Evolutionary conservation across 2,797 vertebrate species (phyloP).

Genomic region (Chromis chromis): DNA sequence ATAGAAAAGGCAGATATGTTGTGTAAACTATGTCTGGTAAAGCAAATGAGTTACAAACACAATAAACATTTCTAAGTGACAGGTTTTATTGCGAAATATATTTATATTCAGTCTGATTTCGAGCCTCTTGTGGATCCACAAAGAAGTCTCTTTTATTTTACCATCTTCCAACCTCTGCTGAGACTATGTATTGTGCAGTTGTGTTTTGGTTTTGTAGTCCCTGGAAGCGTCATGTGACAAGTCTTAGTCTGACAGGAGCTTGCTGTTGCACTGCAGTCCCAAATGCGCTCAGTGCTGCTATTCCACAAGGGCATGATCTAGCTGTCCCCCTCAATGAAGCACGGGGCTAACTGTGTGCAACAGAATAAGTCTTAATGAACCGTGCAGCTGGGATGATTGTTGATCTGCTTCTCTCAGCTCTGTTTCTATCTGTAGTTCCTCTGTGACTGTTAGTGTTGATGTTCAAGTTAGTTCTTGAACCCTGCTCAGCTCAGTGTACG

Average conservation of each 20-base stretch:
- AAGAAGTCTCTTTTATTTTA: conserved; percentile 18
- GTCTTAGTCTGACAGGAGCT: conserved; percentile 67
- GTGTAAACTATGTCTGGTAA: background rate
- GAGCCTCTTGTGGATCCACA: conserved; percentile 20
- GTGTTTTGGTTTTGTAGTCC: conserved; percentile 57
- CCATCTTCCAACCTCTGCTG: conserved; percentile 32
- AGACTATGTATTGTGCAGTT: conserved; percentile 39
- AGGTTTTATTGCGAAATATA: too few relatives aligned
- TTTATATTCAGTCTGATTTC: background rate
- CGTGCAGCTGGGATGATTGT: conserved; percentile 39
- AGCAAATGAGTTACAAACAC: conserved; percentile 4
- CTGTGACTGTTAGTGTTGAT: conserved; percentile 21
- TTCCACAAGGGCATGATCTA: conserved; percentile 57
- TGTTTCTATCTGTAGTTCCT: conserved; percentile 34
- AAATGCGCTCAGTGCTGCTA: conserved; percentile 54
- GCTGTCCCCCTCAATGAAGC: conserved; percentile 63
- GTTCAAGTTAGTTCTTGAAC: conserved; percentile 20
- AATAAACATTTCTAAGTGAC: background rate
- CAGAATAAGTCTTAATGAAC: conserved; percentile 66
- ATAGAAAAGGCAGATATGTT: background rate
- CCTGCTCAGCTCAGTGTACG: conserved; percentile 21
- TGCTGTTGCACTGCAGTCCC: conserved; percentile 62
- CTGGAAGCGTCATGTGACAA: conserved; percentile 66
- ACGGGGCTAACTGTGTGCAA: conserved; percentile 17
- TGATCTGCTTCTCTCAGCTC: conserved; percentile 47